Evolutionary conservation across 1,140 invertebrate species (phyloP).

Genomic region (Procambarus clarkii): DNA sequence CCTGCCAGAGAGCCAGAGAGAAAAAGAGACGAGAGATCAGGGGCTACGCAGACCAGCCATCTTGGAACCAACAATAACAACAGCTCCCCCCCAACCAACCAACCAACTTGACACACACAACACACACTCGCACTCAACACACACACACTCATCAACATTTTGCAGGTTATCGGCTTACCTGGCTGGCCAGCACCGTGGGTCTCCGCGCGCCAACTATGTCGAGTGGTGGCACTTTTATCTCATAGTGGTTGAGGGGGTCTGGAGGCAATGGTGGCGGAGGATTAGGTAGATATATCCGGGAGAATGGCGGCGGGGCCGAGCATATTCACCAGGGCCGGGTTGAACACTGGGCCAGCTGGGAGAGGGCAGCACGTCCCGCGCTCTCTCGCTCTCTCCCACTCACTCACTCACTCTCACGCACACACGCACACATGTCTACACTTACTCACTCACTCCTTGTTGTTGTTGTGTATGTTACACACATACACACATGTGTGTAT

Average conservation of each 20-base stretch:
- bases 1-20: slow-evolving; percentile 75
- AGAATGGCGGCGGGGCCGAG: slow-evolving; percentile 8
- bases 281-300: slow-evolving; percentile 65
- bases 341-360: slow-evolving; percentile 63
- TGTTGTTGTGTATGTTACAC: too few species aligned
- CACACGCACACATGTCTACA: too few species aligned
- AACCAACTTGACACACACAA: too few species aligned
- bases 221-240: slow-evolving; percentile 61
- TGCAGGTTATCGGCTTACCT: slow-evolving; percentile 55
- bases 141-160: slow-evolving; percentile 34
- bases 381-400: neutral
- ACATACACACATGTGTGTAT: too few species aligned
- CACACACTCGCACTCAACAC: too few species aligned
- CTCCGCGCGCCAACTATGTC: slow-evolving; percentile 50
- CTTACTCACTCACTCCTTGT: too few species aligned
- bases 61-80: slow-evolving; percentile 72
- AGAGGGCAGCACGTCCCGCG: slow-evolving; percentile 65
- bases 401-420: too few species aligned
- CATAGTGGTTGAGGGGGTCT: slow-evolving; percentile 46
- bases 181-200: slow-evolving; percentile 54
- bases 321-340: slow-evolving; percentile 58
- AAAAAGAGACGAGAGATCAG: slow-evolving; percentile 65
- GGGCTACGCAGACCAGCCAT: slow-evolving; percentile 61
- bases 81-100: slow-evolving; percentile 3
- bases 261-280: slow-evolving; percentile 24